Percentiles rank a stretch among this genome's conserved stretches.
phyloP scores from a whole-genome alignment of 2,888 invertebrate species.

The Sarcophaga carnaria region DNA sequence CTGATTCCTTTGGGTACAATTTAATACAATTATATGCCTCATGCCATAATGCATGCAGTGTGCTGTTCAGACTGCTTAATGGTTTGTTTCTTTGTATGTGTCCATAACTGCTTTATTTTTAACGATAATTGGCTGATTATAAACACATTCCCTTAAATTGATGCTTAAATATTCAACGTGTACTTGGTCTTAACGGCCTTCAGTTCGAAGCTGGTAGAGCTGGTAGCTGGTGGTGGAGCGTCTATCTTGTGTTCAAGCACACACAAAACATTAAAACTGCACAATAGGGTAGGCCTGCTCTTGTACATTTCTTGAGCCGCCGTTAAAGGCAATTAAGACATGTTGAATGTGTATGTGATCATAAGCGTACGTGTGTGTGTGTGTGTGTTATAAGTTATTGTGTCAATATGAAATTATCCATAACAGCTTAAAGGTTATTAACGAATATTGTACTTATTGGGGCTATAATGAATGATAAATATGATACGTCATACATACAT shows the following conservation, averaged over 20 bases:
- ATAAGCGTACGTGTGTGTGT: neutral
- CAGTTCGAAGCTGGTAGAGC: too few species aligned
- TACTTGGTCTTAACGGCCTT: neutral
- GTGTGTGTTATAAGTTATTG: neutral
- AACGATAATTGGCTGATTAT: constrained; percentile 49
- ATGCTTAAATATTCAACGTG: constrained; percentile 18
- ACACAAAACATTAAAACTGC: neutral
- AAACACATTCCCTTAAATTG: constrained; percentile 16
- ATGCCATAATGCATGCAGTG: neutral
- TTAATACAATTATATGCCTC: constrained; percentile 23
- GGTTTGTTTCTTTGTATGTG: neutral
- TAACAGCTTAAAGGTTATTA: constrained; percentile 21
- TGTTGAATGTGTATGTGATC: too few species aligned
- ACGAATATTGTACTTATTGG: constrained; percentile 10
- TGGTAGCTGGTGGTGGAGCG: too few species aligned
- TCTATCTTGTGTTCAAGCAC: neutral
- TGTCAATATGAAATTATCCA: constrained; percentile 20
- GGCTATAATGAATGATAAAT: constrained; percentile 4
- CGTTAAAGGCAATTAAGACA: too few species aligned
- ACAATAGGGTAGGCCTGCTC: too few species aligned
- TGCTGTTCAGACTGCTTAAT: too few species aligned
- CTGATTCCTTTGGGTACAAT: constrained; percentile 10
- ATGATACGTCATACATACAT: neutral
- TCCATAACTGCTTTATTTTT: constrained; percentile 35
- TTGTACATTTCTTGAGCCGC: too few species aligned